These are phyloP conservation scores for Philopedon plagiatum DNA, from an alignment of 2,888 invertebrate species.

Conservation along the genomic window DNA sequence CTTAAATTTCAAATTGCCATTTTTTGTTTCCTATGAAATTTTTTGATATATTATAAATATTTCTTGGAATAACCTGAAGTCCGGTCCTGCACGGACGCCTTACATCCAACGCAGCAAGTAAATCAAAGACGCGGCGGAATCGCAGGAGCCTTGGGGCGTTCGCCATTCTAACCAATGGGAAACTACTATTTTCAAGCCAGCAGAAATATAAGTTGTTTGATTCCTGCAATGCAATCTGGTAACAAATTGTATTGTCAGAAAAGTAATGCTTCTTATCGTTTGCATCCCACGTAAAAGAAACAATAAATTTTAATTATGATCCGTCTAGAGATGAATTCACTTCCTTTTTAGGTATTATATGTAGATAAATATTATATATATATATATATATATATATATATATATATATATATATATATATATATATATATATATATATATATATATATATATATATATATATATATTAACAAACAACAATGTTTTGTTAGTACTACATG, in stretches of 20 bases:
- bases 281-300: conserved; percentile 12
- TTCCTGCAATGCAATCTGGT: conserved; percentile 21
- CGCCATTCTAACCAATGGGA: conserved; percentile 31
- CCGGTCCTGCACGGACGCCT: conserved; percentile 10
- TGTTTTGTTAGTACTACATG: too few species aligned
- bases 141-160: conserved; percentile 31
- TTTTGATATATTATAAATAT: too few species aligned
- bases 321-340: neutral
- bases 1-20: too few species aligned
- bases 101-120: conserved; percentile 24
- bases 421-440: too few species aligned
- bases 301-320: neutral
- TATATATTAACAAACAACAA: too few species aligned
- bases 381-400: too few species aligned
- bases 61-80: too few species aligned
- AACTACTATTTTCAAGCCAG: conserved; percentile 23
- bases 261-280: conserved; percentile 18
- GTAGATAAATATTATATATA: too few species aligned
- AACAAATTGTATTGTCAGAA: conserved; percentile 34
- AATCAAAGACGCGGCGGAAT: conserved; percentile 41
- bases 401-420: too few species aligned
- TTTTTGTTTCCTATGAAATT: too few species aligned
- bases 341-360: neutral
- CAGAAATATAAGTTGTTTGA: conserved; percentile 31
- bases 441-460: too few species aligned